phyloP scores from a whole-genome alignment of 2,113 vertebrate species.

The Plecotus auritus region DNA sequence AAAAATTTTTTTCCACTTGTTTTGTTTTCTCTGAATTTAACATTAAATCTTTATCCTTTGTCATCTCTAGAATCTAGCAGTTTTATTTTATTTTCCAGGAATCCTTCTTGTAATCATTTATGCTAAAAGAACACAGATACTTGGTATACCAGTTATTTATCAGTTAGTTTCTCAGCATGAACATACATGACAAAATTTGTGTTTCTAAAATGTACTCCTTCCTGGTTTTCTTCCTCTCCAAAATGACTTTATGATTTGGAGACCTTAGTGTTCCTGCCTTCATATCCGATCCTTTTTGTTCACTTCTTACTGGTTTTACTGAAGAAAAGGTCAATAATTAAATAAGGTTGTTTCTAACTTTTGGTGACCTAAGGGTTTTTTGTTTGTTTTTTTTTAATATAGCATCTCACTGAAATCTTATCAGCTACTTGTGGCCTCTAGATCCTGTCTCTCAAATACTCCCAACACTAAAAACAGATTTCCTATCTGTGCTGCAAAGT shows the following conservation, averaged over 20 bases:
- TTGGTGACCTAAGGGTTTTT: neutral
- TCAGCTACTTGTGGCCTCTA: neutral
- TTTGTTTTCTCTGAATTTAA: conserved; percentile 5
- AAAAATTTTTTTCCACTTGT: neutral
- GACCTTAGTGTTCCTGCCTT: neutral
- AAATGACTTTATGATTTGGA: neutral
- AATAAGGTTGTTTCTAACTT: neutral
- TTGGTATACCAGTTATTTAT: neutral
- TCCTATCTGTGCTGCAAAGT: neutral
- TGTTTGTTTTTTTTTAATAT: neutral
- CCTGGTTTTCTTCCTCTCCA: neutral
- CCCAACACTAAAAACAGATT: neutral
- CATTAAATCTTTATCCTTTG: neutral
- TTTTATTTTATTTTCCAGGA: neutral
- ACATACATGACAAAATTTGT: neutral
- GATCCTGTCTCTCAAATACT: neutral
- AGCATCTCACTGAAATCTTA: neutral
- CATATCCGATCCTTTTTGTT: neutral
- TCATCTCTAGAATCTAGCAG: neutral
- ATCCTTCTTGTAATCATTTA: conserved; percentile 1
- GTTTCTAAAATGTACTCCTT: neutral
- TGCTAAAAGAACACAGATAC: neutral
- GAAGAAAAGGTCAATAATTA: neutral
- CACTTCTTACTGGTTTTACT: neutral
- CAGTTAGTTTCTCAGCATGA: neutral